Evolutionary conservation across 2,888 invertebrate species (phyloP).

Genomic region (Nomada goodeniana): DNA sequence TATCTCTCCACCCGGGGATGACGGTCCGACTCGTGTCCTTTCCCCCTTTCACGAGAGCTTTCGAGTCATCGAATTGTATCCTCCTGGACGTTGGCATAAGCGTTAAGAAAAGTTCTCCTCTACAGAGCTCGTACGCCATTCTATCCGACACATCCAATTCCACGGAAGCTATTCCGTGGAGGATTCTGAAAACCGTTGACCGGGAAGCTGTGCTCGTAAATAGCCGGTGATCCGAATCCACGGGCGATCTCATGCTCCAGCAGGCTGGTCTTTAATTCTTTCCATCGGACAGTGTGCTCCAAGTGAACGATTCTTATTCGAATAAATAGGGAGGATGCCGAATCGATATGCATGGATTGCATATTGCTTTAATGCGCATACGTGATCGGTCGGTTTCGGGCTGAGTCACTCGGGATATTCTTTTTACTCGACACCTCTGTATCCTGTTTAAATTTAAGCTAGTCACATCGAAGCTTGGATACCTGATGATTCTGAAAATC

Average conservation of each 20-base stretch:
- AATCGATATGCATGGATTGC: neutral
- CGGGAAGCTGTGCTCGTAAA: conserved; percentile 56
- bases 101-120: conserved; percentile 30
- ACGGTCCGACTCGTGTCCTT: conserved; percentile 12
- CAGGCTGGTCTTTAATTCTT: conserved; percentile 59
- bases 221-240: conserved; percentile 60
- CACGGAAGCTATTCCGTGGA: conserved; percentile 40
- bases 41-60: conserved; percentile 16
- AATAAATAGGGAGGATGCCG: conserved; percentile 41
- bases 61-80: conserved; percentile 36
- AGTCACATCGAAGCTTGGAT: too few species aligned
- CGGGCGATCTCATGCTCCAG: conserved; percentile 30
- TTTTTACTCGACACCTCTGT: too few species aligned
- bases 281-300: conserved; percentile 4
- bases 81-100: conserved; percentile 31
- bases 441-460: too few species aligned
- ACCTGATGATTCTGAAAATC: too few species aligned
- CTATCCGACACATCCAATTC: conserved; percentile 57
- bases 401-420: too few species aligned
- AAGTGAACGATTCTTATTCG: conserved; percentile 23
- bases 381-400: too few species aligned
- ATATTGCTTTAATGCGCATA: too few species aligned
- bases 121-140: conserved; percentile 22
- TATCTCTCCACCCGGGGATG: neutral
- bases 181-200: conserved; percentile 57